A percentile compares a stretch with the other conserved stretches of the same genome.
These are phyloP conservation scores for Enteromius afrohamiltoni DNA, from an alignment of 2,797 vertebrate genomes.

Conservation along the genomic window DNA sequence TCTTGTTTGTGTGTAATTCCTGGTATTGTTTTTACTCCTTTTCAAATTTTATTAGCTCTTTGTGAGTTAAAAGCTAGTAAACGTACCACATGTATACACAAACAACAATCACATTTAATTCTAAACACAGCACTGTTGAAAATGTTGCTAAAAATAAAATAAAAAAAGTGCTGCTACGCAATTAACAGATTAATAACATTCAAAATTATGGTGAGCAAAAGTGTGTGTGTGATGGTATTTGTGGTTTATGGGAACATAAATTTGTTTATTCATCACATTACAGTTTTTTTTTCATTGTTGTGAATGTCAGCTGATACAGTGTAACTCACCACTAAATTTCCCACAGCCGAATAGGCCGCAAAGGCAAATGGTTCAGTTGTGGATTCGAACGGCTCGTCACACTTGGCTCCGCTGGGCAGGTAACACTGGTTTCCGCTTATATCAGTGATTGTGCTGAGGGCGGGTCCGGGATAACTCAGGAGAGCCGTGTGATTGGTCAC, in stretches of 20 bases:
- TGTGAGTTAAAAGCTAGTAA: neutral
- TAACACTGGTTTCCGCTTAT: slow-evolving; percentile 82
- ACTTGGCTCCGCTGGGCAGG: slow-evolving; percentile 83
- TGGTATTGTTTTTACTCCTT: neutral
- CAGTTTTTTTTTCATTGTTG: neutral
- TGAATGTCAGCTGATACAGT: neutral
- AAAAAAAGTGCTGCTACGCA: too few relatives aligned
- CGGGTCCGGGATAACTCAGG: slow-evolving; percentile 83
- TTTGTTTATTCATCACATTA: too few relatives aligned
- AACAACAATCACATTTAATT: neutral
- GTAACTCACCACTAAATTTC: slow-evolving; percentile 83
- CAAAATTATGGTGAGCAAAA: too few relatives aligned
- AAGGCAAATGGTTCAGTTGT: slow-evolving; percentile 77
- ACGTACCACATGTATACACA: neutral
- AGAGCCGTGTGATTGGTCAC: slow-evolving; percentile 89
- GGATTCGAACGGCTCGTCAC: slow-evolving; percentile 68
- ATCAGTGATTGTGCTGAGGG: slow-evolving; percentile 85
- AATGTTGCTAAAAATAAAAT: neutral
- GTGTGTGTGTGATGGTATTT: too few relatives aligned
- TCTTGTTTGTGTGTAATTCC: neutral
- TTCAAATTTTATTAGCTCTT: neutral
- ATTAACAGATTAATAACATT: too few relatives aligned
- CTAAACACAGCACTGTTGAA: neutral
- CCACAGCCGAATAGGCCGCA: slow-evolving; percentile 90
- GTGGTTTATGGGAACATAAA: too few relatives aligned